A percentile compares a stretch with the other conserved stretches of the same genome.
These are phyloP conservation scores for Chromobotia macracanthus DNA, from an alignment of 2,797 vertebrate genomes.

Conservation along the genomic window DNA sequence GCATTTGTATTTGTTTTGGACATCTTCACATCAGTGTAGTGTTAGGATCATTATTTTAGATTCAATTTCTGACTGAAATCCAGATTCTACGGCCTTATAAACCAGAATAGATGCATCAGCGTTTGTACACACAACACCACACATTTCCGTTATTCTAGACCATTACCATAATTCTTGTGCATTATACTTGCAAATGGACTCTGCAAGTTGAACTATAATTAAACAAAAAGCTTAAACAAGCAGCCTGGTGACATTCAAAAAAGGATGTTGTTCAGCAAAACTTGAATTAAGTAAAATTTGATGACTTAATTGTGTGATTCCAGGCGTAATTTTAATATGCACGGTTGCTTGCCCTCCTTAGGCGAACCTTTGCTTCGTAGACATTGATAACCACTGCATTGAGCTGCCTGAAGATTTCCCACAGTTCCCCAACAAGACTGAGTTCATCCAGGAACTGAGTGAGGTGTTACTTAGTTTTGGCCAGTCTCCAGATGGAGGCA, in stretches of 20 bases:
- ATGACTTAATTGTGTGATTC: not conserved
- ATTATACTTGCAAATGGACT: slow-evolving; percentile 1
- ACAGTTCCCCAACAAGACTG: slow-evolving; percentile 89
- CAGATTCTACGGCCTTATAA: not conserved
- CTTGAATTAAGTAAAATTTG: too few species aligned
- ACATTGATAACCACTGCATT: slow-evolving; percentile 93
- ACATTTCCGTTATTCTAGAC: not conserved
- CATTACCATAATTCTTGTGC: not conserved
- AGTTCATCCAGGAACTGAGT: slow-evolving; percentile 92
- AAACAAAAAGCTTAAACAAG: not conserved
- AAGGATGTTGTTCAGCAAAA: not conserved
- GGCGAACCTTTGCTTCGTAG: slow-evolving; percentile 97
- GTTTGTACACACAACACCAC: slow-evolving; percentile 46
- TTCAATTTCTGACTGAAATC: slow-evolving; percentile 32
- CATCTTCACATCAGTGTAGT: slow-evolving; percentile 44
- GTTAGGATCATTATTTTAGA: slow-evolving; percentile 56
- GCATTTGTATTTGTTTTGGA: not conserved
- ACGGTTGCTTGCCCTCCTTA: slow-evolving; percentile 64
- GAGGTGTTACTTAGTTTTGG: slow-evolving; percentile 89
- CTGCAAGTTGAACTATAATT: not conserved
- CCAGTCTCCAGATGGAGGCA: slow-evolving; percentile 81
- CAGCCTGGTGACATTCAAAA: not conserved
- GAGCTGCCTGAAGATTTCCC: slow-evolving; percentile 94
- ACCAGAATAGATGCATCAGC: slow-evolving; percentile 7
- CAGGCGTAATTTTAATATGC: slow-evolving; percentile 10